Conservation (phyloP, 2,797 vertebrate genomes). For the Perodicticus potto region DNA sequence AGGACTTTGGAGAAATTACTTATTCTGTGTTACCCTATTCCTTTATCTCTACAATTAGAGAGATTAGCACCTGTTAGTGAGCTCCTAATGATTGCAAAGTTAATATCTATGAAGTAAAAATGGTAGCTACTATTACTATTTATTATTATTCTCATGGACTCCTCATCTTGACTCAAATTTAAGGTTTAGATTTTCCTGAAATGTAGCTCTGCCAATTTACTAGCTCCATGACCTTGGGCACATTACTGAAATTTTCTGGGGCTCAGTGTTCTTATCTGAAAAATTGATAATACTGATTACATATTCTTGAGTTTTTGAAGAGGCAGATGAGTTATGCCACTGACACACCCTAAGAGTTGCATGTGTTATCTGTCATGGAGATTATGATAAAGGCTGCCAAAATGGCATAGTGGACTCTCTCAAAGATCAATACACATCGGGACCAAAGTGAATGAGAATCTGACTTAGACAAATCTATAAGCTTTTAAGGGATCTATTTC, state of each 20-base stretch:
- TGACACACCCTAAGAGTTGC: not conserved
- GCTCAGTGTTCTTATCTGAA: not conserved
- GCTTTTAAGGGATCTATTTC: not conserved
- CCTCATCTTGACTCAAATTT: not conserved
- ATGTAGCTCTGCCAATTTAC: not conserved
- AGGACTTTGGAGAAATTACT: not conserved
- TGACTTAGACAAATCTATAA: not conserved
- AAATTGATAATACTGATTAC: not conserved
- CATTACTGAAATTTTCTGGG: not conserved
- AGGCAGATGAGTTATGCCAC: not conserved
- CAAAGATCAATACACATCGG: not conserved
- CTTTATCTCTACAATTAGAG: not conserved
- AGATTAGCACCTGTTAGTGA: not conserved
- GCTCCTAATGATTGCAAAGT: conserved; percentile 22
- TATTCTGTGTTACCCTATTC: not conserved
- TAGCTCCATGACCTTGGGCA: not conserved
- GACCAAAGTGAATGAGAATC: not conserved
- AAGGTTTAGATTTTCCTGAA: conserved; percentile 41
- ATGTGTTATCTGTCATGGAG: not conserved
- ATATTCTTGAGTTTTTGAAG: not conserved
- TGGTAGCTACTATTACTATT: not conserved
- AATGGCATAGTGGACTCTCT: not conserved
- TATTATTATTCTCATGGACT: not conserved
- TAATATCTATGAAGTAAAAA: not conserved
- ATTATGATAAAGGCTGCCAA: not conserved